Conservation (phyloP, 2,797 vertebrate species). For the Clarias laeviceps region DNA sequence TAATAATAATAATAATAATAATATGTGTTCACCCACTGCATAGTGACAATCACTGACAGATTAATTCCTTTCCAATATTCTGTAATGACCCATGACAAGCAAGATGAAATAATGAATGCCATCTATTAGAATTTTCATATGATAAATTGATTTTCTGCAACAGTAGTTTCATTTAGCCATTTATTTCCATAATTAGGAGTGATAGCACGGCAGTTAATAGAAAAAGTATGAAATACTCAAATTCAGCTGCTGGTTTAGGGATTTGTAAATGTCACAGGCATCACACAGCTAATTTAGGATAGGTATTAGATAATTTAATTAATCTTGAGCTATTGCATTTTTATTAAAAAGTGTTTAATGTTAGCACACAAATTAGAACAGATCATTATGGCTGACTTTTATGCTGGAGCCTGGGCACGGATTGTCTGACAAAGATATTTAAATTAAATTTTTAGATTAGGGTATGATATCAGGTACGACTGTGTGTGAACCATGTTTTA, state of each 20-base stretch:
- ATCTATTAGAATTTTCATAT: not conserved
- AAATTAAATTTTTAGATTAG: not conserved
- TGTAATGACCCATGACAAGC: not conserved
- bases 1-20: not conserved
- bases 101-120: not conserved
- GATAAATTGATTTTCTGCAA: not conserved
- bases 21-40: not conserved
- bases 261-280: not conserved
- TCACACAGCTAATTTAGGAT: not conserved
- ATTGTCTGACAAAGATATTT: not conserved
- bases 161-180: not conserved
- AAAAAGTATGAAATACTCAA: not conserved
- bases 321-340: not conserved
- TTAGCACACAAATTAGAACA: not conserved
- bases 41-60: not conserved
- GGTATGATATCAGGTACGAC: not conserved
- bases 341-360: not conserved
- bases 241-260: not conserved
- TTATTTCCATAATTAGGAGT: not conserved
- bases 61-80: not conserved
- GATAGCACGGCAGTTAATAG: not conserved
- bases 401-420: not conserved
- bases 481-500: not conserved
- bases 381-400: not conserved
- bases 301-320: not conserved